These are phyloP conservation scores for Polietes domitor DNA, from an alignment of 2,888 invertebrate genomes.

Conservation along the genomic window DNA sequence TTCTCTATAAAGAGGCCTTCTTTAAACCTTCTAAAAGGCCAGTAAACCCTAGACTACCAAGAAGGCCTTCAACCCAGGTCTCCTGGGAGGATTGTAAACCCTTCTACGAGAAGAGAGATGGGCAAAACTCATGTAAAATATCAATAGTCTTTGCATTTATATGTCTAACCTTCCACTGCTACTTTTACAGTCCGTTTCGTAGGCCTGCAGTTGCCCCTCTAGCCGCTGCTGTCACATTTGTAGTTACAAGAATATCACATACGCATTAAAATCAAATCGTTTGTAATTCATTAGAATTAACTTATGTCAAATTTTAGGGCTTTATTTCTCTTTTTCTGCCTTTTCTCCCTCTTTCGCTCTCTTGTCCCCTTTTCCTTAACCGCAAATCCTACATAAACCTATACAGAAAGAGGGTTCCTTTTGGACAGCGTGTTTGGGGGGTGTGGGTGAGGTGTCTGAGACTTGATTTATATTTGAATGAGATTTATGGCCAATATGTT, in stretches of 20 bases:
- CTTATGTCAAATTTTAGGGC: constrained; percentile 40
- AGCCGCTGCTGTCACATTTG: no score
- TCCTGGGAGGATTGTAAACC: no score
- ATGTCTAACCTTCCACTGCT: no score
- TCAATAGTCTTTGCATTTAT: no score
- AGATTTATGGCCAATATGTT: constrained; percentile 43
- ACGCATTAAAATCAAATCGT: constrained; percentile 55
- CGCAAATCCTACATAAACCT: background rate
- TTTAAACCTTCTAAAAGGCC: no score
- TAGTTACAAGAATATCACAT: background rate
- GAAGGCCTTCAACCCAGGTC: no score
- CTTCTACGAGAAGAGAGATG: no score
- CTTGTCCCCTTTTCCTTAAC: background rate
- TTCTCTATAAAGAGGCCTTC: no score
- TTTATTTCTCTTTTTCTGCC: background rate
- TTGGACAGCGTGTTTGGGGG: background rate
- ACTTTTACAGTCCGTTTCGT: no score
- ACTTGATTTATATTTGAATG: constrained; percentile 44
- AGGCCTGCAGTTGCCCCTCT: no score
- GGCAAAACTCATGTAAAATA: no score
- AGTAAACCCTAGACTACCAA: no score
- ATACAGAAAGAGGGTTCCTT: background rate
- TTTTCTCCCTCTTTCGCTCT: background rate
- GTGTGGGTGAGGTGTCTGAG: background rate
- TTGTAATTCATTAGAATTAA: constrained; percentile 63